Evolutionary conservation across 1,140 invertebrate genomes (phyloP).

Genomic region (Caenorhabditis tropicalis): DNA sequence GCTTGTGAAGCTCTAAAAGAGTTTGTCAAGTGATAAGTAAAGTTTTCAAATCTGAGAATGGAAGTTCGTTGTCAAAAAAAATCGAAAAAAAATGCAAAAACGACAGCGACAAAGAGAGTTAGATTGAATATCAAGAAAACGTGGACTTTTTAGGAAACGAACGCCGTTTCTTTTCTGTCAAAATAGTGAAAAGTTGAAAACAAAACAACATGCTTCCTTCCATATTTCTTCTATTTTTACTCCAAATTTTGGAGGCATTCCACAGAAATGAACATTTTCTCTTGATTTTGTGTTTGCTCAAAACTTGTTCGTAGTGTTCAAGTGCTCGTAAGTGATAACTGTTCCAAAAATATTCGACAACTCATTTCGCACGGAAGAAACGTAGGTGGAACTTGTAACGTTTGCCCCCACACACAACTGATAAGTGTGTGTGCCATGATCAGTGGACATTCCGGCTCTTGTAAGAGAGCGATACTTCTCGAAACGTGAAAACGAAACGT

Average conservation of each 20-base stretch:
- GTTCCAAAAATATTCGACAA: background rate
- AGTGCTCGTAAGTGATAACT: background rate
- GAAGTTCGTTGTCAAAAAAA: too few relatives aligned
- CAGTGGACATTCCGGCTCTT: background rate
- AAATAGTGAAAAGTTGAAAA: too few relatives aligned
- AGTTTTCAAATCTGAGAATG: too few relatives aligned
- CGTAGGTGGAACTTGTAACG: background rate
- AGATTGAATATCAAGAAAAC: too few relatives aligned
- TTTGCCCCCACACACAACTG: conserved; percentile 27
- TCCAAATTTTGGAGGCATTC: background rate
- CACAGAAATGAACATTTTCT: background rate
- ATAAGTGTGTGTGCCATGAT: background rate
- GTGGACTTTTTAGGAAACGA: too few relatives aligned
- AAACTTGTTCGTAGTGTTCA: background rate
- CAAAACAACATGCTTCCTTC: too few relatives aligned
- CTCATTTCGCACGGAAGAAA: background rate
- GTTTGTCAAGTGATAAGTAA: too few relatives aligned
- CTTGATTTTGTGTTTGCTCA: background rate
- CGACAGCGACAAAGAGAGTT: too few relatives aligned
- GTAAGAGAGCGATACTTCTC: background rate
- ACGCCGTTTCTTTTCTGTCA: too few relatives aligned
- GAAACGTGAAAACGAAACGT: background rate
- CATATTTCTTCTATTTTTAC: too few relatives aligned
- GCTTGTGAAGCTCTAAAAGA: too few relatives aligned
- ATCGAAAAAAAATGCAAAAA: too few relatives aligned